Conservation (phyloP, 2,888 invertebrate species). For the Caenorhabditis angaria region DNA sequence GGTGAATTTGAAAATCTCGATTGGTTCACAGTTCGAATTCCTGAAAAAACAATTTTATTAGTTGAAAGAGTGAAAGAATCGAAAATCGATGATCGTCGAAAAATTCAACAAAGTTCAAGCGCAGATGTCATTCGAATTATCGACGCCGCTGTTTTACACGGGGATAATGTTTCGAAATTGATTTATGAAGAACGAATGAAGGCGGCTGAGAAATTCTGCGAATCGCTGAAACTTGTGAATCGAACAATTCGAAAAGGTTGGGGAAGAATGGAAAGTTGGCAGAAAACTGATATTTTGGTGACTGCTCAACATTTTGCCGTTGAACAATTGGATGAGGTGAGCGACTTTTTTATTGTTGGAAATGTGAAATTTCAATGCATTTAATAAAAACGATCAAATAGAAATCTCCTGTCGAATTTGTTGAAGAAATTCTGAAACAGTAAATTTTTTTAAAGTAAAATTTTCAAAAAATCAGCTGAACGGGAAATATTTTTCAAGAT, state of each 20-base stretch:
- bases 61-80: slow-evolving; percentile 39
- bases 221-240: slow-evolving; percentile 47
- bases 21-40: slow-evolving; percentile 37
- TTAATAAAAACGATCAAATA: too few relatives aligned
- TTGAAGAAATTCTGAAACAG: too few relatives aligned
- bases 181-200: slow-evolving; percentile 51
- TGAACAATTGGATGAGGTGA: not conserved
- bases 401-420: too few relatives aligned
- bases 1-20: not conserved
- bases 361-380: too few relatives aligned
- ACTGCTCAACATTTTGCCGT: slow-evolving; percentile 5
- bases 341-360: too few relatives aligned
- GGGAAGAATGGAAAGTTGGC: slow-evolving; percentile 9
- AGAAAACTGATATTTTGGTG: slow-evolving; percentile 8
- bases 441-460: too few relatives aligned
- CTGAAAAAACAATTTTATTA: slow-evolving; percentile 50
- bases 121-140: slow-evolving; percentile 43
- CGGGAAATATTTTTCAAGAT: too few relatives aligned
- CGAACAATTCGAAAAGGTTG: slow-evolving; percentile 25
- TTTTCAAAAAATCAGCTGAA: too few relatives aligned
- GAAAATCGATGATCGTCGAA: slow-evolving; percentile 4
- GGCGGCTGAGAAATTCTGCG: slow-evolving; percentile 60
- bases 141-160: slow-evolving; percentile 66
- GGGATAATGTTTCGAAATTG: slow-evolving; percentile 62
- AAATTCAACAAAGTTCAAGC: not conserved